These are phyloP conservation scores for Naso thynnoides DNA, from an alignment of 2,797 vertebrate genomes.

Conservation along the genomic window DNA sequence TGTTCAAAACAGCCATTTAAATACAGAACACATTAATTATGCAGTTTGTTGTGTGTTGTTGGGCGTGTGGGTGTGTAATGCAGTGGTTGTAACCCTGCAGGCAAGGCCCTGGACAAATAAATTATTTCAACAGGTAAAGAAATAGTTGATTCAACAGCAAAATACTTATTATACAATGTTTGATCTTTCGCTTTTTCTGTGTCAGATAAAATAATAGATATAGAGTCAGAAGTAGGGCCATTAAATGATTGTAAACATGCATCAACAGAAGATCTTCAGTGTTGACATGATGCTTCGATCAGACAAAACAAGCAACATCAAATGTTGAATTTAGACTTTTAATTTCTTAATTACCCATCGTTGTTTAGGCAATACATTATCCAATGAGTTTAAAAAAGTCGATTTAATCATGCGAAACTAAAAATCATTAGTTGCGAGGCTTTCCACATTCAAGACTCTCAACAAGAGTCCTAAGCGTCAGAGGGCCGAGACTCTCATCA, in stretches of 20 bases:
- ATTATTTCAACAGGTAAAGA: not conserved
- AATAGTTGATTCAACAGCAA: not conserved
- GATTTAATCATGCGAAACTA: not conserved
- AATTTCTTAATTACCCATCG: not conserved
- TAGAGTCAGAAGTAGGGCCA: not conserved
- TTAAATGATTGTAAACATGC: not conserved
- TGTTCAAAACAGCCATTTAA: not conserved
- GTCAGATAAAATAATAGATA: not conserved
- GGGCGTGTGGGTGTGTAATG: not conserved
- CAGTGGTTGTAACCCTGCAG: not conserved
- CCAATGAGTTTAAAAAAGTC: not conserved
- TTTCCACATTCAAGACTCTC: too few species aligned
- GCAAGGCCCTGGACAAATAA: not conserved
- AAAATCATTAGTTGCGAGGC: not conserved
- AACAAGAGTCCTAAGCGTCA: too few species aligned
- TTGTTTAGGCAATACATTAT: not conserved
- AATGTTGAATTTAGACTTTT: not conserved
- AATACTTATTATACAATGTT: not conserved
- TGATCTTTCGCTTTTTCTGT: not conserved
- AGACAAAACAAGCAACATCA: not conserved
- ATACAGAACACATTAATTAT: slow-evolving; percentile 1
- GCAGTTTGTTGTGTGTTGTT: not conserved
- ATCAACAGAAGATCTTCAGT: too few species aligned
- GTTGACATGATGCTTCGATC: too few species aligned
- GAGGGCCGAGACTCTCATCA: too few species aligned